Conservation (phyloP, 2,888 invertebrate genomes). For the Aleiodes leptofemur region DNA sequence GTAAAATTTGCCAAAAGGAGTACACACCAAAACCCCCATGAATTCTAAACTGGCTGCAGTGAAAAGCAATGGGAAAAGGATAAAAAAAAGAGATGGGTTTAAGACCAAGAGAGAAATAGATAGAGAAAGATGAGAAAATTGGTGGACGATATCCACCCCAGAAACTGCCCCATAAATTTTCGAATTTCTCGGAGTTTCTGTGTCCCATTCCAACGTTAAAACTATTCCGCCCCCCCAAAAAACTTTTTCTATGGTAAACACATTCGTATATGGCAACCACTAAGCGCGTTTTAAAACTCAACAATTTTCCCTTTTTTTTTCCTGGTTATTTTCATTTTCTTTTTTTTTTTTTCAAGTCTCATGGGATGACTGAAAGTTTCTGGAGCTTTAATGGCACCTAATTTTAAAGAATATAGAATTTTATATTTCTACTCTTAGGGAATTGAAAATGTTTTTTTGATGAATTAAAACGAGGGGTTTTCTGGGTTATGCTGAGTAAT, state of each 20-base stretch:
- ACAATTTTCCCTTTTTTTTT: not conserved
- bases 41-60: conserved; percentile 12
- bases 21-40: not conserved
- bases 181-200: conserved; percentile 24
- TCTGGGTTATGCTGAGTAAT: too few species aligned
- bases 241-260: conserved; percentile 34
- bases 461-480: too few species aligned
- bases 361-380: conserved; percentile 22
- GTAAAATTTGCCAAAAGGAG: conserved; percentile 15
- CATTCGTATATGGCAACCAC: conserved; percentile 32
- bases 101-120: not conserved
- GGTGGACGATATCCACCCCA: conserved; percentile 22
- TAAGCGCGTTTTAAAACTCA: conserved; percentile 34
- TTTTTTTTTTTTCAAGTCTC: conserved; percentile 8
- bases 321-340: too few species aligned
- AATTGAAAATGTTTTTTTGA: too few species aligned
- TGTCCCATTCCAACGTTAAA: conserved; percentile 7
- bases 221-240: conserved; percentile 10
- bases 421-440: too few species aligned
- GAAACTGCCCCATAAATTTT: conserved; percentile 32
- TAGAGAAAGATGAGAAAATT: not conserved
- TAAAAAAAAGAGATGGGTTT: too few species aligned
- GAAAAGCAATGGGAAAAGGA: not conserved
- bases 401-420: conserved; percentile 7
- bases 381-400: conserved; percentile 27